Conservation (phyloP, 2,888 invertebrate species). For the Heterodera filipjevi region DNA sequence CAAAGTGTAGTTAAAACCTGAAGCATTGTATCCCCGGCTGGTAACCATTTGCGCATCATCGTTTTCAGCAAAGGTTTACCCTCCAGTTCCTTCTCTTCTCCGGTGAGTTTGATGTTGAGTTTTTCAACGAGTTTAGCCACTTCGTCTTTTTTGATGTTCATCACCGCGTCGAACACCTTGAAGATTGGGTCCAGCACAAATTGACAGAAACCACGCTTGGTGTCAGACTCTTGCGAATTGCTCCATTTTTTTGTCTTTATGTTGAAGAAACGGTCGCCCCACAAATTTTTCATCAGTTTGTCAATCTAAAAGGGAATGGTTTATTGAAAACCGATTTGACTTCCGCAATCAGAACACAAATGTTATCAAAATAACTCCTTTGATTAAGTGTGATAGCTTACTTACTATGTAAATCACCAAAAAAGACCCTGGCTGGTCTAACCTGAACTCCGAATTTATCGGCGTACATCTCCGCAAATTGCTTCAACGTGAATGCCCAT, state of each 20-base stretch:
- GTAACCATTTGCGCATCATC: constrained; percentile 98
- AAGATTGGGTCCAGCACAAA: constrained; percentile 98
- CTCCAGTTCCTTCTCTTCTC: constrained; percentile 93
- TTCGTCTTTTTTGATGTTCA: constrained; percentile 94
- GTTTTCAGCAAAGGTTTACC: constrained; percentile 93
- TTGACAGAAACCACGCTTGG: constrained; percentile 97
- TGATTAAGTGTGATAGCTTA: too few relatives aligned
- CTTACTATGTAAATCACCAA: too few relatives aligned
- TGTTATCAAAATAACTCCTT: not conserved
- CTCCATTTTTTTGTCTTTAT: constrained; percentile 96
- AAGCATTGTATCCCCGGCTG: constrained; percentile 97
- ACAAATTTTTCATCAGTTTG: constrained; percentile 89
- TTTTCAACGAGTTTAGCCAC: constrained; percentile 84
- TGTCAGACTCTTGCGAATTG: constrained; percentile 67
- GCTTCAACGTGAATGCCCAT: constrained; percentile 99
- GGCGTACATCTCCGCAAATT: constrained; percentile 98
- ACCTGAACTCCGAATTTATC: constrained; percentile 92
- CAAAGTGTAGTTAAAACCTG: too few relatives aligned
- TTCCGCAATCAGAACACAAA: too few relatives aligned
- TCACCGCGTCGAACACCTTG: constrained; percentile 83
- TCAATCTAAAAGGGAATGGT: constrained; percentile 72
- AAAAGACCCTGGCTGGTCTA: not conserved
- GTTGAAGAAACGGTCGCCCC: constrained; percentile 99
- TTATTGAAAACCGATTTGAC: not conserved
- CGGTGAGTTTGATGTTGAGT: constrained; percentile 85